Base-by-base conservation (phyloP, 2,113 vertebrate species). In the Carettochelys insculpta region DNA sequence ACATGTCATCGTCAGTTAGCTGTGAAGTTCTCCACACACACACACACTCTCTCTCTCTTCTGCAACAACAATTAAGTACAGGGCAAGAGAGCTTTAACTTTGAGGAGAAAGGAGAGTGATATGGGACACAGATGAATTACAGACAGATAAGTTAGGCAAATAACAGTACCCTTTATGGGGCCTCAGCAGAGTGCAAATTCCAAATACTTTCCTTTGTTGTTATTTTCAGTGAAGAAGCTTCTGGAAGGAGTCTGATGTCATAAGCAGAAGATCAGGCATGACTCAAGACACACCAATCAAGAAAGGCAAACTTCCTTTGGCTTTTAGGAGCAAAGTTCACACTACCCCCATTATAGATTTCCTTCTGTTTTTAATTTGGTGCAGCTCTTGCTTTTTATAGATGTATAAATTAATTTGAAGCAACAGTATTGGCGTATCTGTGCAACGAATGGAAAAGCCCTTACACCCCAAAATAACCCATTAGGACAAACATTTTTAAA, bases 231-330 rank as follows among this genome's bases (percentile, higher is more conserved):
- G 22, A 82, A 34, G 77, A 81, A 61, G 22, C 54, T 16, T 58
- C 83, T 85, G 51, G 71, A 81, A 93, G 94, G 86, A 29, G 22
- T 8, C 34, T 94, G 95, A 94, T 82, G 82, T 89, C 85, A 96
- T 0, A 3, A 25, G 45, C 77, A 81, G 78, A 56, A 65, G 47
- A 78, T 89, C 16, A 83, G 91, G 85, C 1, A 1, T 96, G 95
- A 95, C 92, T 95, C 94, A 93, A 92, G 94, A 43, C 1, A 4
- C 1, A 19, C 80, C 48, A 61, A 45, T 22, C 65, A 51, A 16
- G 78, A 75, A n/a, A 48, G 50, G 78, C 87, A 86, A 84, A 84
- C 48, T 56, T 79, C 50, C 84, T 77, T 29, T 87, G 86, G 83
- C 76, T 80, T 92, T 91, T 83, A 71, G 90, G 48, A 83, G 92